These are phyloP conservation scores for Panulirus ornatus DNA, from an alignment of 1,140 invertebrate genomes.

Conservation along the genomic window DNA sequence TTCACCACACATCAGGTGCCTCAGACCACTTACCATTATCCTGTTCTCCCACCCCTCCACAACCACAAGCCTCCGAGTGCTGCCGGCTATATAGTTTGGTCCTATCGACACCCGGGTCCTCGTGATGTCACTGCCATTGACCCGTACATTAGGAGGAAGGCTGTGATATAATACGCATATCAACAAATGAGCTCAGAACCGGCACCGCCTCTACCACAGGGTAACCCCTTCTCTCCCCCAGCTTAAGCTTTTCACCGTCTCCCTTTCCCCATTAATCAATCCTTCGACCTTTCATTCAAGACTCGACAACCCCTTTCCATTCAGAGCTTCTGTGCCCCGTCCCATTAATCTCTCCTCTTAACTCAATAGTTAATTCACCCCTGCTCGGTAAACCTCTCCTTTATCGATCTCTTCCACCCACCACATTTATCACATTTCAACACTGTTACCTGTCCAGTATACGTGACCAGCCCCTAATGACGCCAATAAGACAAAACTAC, in stretches of 20 bases:
- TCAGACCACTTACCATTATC: no score
- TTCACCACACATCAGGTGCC: no score
- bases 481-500: no score
- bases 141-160: no score
- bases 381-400: background rate
- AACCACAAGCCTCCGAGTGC: no score
- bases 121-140: no score
- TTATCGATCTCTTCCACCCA: background rate
- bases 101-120: no score
- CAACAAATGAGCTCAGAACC: no score
- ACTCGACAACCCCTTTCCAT: slow-evolving; percentile 45
- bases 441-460: slow-evolving; percentile 32
- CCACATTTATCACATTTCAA: background rate
- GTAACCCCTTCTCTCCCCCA: background rate
- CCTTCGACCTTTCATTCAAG: slow-evolving; percentile 31
- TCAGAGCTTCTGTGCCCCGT: slow-evolving; percentile 18
- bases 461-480: slow-evolving; percentile 36
- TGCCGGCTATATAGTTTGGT: no score
- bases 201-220: no score
- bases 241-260: background rate
- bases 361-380: slow-evolving; percentile 40
- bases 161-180: no score
- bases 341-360: slow-evolving; percentile 45
- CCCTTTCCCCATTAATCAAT: slow-evolving; percentile 27
- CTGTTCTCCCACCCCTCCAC: no score